phyloP scores from a whole-genome alignment of 2,888 invertebrate species.

The Cosmopolites sordidus region DNA sequence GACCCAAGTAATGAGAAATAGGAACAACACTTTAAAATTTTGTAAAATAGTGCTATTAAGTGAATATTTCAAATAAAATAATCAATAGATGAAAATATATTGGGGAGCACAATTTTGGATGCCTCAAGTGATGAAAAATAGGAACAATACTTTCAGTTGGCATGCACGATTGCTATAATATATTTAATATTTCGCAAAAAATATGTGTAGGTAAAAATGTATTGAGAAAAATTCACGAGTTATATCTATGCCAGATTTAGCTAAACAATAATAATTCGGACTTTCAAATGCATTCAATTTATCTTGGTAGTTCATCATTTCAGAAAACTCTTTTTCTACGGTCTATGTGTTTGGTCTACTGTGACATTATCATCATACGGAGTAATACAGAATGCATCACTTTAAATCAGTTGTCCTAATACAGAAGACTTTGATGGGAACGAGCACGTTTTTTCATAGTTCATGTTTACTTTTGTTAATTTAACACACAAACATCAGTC shows the following conservation, averaged over 20 bases:
- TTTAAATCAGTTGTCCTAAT: conserved; percentile 48
- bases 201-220: too few species aligned
- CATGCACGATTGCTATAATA: too few species aligned
- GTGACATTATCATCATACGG: conserved; percentile 51
- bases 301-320: conserved; percentile 64
- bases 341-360: conserved; percentile 48
- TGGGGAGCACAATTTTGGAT: too few species aligned
- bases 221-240: conserved; percentile 57
- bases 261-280: conserved; percentile 81
- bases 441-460: conserved; percentile 54
- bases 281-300: conserved; percentile 77
- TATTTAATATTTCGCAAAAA: too few species aligned
- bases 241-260: conserved; percentile 75
- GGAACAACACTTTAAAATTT: too few species aligned
- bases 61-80: too few species aligned
- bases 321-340: conserved; percentile 52
- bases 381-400: conserved; percentile 52
- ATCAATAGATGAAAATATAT: too few species aligned
- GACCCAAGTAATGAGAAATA: too few species aligned
- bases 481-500: conserved; percentile 3
- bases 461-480: conserved; percentile 39
- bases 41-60: too few species aligned
- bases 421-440: conserved; percentile 53
- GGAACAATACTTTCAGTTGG: too few species aligned
- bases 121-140: too few species aligned